Evolutionary conservation across 2,797 vertebrate genomes (phyloP).

Genomic region (Pseudochirops cupreus): DNA sequence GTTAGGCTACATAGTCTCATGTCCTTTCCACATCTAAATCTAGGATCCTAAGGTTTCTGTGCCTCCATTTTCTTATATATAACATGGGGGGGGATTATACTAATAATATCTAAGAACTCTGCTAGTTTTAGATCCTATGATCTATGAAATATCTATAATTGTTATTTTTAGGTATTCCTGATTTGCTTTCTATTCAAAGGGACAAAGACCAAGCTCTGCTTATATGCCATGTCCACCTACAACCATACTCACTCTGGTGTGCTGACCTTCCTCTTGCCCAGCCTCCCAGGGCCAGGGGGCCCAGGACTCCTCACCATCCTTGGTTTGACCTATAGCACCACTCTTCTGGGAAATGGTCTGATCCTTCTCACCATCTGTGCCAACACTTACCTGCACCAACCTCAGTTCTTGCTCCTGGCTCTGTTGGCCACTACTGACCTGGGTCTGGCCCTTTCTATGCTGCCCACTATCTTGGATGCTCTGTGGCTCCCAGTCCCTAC

Average conservation of each 20-base stretch:
- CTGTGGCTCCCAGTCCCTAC: neutral
- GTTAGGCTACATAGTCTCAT: neutral
- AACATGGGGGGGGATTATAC: neutral
- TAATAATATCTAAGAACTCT: neutral
- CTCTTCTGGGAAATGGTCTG: neutral
- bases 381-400: neutral
- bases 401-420: neutral
- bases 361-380: constrained; percentile 1
- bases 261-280: neutral
- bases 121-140: neutral
- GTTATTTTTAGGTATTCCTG: neutral
- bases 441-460: no score
- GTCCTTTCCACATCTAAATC: neutral
- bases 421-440: neutral
- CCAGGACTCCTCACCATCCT: neutral
- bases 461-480: neutral
- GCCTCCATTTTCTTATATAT: neutral
- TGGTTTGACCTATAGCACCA: neutral
- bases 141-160: neutral
- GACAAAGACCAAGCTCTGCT: neutral
- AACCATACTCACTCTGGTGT: neutral
- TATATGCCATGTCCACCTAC: neutral
- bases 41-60: neutral
- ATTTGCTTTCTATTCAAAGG: neutral
- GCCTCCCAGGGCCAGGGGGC: neutral